Conservation (phyloP, 1,140 invertebrate species). For the Branchinecta lindahli region DNA sequence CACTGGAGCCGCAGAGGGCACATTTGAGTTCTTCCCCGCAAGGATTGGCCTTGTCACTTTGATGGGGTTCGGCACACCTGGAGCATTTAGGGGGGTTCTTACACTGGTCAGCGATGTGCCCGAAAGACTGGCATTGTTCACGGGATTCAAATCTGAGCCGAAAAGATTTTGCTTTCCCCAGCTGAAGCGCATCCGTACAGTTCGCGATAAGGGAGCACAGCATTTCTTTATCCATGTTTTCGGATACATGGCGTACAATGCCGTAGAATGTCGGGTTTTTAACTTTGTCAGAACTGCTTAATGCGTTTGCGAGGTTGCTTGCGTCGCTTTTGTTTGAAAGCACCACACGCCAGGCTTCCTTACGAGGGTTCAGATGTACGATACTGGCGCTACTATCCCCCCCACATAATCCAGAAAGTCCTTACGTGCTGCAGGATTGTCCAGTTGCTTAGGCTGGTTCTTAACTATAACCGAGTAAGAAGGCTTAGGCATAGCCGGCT, state of each 20-base stretch:
- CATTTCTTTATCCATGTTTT: constrained; percentile 7
- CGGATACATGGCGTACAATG: not conserved
- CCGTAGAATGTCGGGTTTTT: not conserved
- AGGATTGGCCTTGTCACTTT: no score
- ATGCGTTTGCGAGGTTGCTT: not conserved
- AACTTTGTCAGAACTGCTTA: not conserved
- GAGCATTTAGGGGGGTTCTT: no score
- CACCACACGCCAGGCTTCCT: not conserved
- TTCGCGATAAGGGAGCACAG: not conserved
- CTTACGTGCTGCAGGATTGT: not conserved
- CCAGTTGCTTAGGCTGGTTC: not conserved
- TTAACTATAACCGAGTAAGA: constrained; percentile 7
- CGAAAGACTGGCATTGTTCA: no score
- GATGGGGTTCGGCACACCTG: no score
- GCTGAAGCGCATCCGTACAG: not conserved
- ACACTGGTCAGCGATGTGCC: no score
- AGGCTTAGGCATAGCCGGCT: not conserved
- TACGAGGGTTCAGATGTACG: not conserved
- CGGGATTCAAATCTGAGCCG: no score
- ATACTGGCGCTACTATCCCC: not conserved
- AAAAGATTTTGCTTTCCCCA: no score
- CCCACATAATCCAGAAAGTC: not conserved
- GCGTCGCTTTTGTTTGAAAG: not conserved
- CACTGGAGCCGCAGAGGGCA: no score
- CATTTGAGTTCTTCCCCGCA: no score